Percentiles rank a stretch among this genome's conserved stretches.
These are phyloP conservation scores for Caenorhabditis panamensis DNA, from an alignment of 2,888 invertebrate genomes.

Conservation along the genomic window DNA sequence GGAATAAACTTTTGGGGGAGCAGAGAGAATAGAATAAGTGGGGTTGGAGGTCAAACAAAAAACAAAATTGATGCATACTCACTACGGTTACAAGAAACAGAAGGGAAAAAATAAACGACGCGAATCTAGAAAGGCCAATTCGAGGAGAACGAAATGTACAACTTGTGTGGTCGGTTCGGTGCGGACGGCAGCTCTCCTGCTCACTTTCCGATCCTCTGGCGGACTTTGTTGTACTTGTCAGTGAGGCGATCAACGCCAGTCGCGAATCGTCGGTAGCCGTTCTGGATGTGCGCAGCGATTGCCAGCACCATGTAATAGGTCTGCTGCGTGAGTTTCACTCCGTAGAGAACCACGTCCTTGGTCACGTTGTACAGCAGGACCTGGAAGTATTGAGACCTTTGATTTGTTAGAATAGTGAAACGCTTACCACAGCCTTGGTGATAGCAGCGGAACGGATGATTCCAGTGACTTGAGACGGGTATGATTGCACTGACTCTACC, in stretches of 20 bases:
- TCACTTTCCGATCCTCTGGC: conserved; percentile 65
- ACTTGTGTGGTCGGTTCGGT: conserved; percentile 40
- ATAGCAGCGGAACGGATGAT: conserved; percentile 75
- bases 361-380: conserved; percentile 75
- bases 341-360: conserved; percentile 74
- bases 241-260: conserved; percentile 68
- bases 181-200: background rate
- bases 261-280: conserved; percentile 71
- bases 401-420: conserved; percentile 1
- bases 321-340: conserved; percentile 74
- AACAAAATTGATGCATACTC: conserved; percentile 54
- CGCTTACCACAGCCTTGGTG: conserved; percentile 76
- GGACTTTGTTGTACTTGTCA: conserved; percentile 66
- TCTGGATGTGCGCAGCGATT: conserved; percentile 62
- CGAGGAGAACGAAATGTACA: conserved; percentile 33
- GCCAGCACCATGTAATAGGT: conserved; percentile 71
- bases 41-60: conserved; percentile 17
- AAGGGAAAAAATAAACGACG: background rate
- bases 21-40: conserved; percentile 2
- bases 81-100: conserved; percentile 36
- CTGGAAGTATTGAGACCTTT: conserved; percentile 63
- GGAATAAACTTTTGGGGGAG: conserved; percentile 20
- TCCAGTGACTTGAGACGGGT: conserved; percentile 76
- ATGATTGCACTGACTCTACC: conserved; percentile 78
- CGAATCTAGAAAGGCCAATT: conserved; percentile 25